Conservation (phyloP, 1,140 invertebrate genomes). For the Sweltsa coloradensis region DNA sequence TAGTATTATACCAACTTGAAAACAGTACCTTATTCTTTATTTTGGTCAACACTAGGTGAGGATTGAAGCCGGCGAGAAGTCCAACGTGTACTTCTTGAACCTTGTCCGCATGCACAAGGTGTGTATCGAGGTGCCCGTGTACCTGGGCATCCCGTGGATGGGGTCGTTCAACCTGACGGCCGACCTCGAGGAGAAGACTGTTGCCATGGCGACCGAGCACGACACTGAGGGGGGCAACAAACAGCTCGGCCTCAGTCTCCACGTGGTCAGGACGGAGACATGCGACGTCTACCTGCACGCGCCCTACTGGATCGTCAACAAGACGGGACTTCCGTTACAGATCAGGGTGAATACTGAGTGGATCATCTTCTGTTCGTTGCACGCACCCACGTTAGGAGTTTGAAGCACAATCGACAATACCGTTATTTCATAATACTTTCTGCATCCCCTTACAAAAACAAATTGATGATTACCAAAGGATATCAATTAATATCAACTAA, state of each 20-base stretch:
- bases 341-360: conserved; percentile 48
- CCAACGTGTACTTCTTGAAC: conserved; percentile 51
- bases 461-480: no score
- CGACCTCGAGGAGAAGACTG: conserved; percentile 52
- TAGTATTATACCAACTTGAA: no score
- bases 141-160: conserved; percentile 54
- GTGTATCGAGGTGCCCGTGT: conserved; percentile 46
- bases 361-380: background rate
- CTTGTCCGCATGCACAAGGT: conserved; percentile 42
- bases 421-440: no score
- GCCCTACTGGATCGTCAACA: conserved; percentile 87
- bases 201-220: conserved; percentile 50
- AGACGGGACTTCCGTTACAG: conserved; percentile 64
- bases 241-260: conserved; percentile 50
- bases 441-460: no score
- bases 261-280: conserved; percentile 43
- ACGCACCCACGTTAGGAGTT: no score
- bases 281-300: conserved; percentile 59
- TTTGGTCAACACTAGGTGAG: no score
- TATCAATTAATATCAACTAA: no score
- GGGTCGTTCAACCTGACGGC: conserved; percentile 52
- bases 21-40: no score
- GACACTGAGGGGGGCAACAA: conserved; percentile 51
- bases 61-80: conserved; percentile 57
- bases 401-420: no score